phyloP scores from a whole-genome alignment of 2,113 vertebrate species.

The Otolemur garnettii region DNA sequence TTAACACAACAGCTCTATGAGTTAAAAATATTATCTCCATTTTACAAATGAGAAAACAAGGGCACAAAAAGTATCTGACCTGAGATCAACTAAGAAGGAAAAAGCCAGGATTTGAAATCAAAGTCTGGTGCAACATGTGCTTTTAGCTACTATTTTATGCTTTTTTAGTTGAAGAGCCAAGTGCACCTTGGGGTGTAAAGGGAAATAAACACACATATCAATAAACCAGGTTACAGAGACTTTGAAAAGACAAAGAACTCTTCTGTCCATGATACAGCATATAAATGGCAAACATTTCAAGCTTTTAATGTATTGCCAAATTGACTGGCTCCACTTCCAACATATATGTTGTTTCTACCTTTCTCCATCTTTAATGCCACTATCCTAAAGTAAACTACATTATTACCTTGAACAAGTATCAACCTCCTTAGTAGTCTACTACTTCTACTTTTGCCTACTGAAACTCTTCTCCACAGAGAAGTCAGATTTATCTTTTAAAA shows the following conservation, averaged over 20 bases:
- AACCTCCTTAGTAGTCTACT: neutral
- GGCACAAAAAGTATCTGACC: neutral
- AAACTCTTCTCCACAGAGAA: neutral
- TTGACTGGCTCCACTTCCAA: neutral
- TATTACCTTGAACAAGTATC: neutral
- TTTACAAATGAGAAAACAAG: neutral
- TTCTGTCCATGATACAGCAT: neutral
- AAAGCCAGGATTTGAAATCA: neutral
- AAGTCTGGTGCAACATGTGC: neutral
- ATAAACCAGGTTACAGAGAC: neutral
- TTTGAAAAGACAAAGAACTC: neutral
- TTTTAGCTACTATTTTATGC: neutral
- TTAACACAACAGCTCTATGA: neutral
- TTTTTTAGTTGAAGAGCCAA: neutral
- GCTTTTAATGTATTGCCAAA: neutral
- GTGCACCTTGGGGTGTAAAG: neutral
- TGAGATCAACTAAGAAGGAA: neutral
- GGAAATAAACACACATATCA: neutral
- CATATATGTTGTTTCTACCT: neutral
- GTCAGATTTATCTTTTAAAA: neutral
- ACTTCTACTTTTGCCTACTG: neutral
- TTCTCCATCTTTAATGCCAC: neutral
- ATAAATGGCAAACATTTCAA: neutral
- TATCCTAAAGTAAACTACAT: neutral
- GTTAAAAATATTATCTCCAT: neutral